phyloP scores from a whole-genome alignment of 92 coral and sea anemone species.

The Phenganax marumi region DNA sequence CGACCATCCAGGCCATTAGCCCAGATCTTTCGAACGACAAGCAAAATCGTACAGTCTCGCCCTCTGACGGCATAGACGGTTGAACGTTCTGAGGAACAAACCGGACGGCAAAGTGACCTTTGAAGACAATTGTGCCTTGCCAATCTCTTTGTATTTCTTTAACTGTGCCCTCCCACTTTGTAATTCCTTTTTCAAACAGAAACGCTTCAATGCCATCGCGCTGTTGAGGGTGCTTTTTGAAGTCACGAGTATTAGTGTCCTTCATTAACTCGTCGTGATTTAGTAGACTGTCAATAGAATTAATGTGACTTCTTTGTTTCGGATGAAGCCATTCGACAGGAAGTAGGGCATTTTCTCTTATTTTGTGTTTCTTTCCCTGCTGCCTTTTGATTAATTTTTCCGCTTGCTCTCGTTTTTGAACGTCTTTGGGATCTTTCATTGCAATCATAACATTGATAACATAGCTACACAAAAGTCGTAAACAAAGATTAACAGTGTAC shows the following conservation, averaged over 20 bases:
- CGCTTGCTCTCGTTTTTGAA: conserved; percentile 63
- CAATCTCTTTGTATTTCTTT: conserved; percentile 58
- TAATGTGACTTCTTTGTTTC: conserved; percentile 59
- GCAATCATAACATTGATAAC: conserved; percentile 71
- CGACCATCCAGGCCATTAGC: conserved; percentile 71
- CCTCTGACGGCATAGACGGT: conserved; percentile 65
- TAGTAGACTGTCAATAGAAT: conserved; percentile 65
- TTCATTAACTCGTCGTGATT: conserved; percentile 67
- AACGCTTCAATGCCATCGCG: conserved; percentile 67
- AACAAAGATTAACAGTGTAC: not conserved
- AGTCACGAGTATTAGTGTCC: conserved; percentile 34
- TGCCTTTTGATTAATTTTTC: conserved; percentile 55
- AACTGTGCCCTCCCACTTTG: conserved; percentile 71
- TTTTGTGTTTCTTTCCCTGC: conserved; percentile 38
- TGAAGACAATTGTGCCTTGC: conserved; percentile 68
- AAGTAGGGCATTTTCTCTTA: conserved; percentile 52
- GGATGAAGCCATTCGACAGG: conserved; percentile 78
- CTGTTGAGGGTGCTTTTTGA: conserved; percentile 18
- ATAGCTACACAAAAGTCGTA: conserved; percentile 46
- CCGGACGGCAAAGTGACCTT: conserved; percentile 55
- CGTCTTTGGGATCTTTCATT: conserved; percentile 65
- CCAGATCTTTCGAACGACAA: conserved; percentile 74
- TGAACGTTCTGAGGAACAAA: conserved; percentile 70
- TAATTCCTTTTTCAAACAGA: conserved; percentile 52
- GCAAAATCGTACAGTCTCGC: conserved; percentile 65